Evolutionary conservation across 2,888 invertebrate species (phyloP).

Genomic region (Eupithecia abbreviata): DNA sequence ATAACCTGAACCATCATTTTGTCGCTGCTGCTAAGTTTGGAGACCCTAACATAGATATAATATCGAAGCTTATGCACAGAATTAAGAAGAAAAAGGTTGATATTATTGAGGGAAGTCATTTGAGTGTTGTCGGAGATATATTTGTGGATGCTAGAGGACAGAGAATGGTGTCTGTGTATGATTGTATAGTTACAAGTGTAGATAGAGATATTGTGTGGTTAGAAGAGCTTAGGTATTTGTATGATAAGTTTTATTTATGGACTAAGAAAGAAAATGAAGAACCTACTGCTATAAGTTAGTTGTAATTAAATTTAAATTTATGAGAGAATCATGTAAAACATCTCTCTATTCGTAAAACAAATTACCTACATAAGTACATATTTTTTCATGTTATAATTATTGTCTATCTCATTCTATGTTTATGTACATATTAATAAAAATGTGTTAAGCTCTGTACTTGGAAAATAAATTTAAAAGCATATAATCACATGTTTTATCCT

Average conservation of each 20-base stretch:
- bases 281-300: neutral
- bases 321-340: neutral
- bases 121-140: conserved; percentile 70
- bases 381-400: neutral
- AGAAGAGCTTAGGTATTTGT: conserved; percentile 72
- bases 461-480: no score
- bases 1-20: conserved; percentile 59
- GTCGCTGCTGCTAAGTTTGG: conserved; percentile 56
- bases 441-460: no score
- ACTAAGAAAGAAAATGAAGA: conserved; percentile 37
- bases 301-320: neutral
- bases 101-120: conserved; percentile 63
- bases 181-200: conserved; percentile 61
- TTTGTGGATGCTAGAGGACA: conserved; percentile 65
- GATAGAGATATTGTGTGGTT: conserved; percentile 74
- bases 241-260: conserved; percentile 71
- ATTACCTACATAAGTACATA: neutral
- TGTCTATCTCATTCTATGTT: neutral
- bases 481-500: no score
- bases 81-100: conserved; percentile 56
- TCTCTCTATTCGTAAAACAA: neutral
- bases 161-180: conserved; percentile 71
- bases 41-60: conserved; percentile 60
- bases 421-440: no score
- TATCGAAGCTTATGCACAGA: conserved; percentile 64